Base-by-base conservation (phyloP, 2,113 vertebrate species). In the Pteronura brasiliensis region DNA sequence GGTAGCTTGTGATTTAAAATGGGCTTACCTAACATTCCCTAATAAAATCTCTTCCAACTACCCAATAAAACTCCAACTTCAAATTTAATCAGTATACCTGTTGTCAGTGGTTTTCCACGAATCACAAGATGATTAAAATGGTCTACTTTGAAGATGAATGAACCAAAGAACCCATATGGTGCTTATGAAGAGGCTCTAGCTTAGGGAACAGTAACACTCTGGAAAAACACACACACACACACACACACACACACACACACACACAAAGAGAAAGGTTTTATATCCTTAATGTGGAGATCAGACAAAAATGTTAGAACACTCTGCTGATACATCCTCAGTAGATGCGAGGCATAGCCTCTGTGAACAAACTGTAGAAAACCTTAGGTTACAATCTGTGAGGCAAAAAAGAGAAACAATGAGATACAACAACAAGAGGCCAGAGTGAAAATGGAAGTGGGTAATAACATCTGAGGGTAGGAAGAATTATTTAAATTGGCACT, bases 1-100 rank as follows among this genome's bases (percentile, higher is more conserved):
- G 57, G 4, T 63, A 85, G 69, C 31, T 89, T 93, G 31, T 83
- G 47, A 83, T 95, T 69, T 80, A 86, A 97, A 97, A 77, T n/a
- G 13, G 1, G 2, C 6, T 80, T 67, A 44, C 13, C 5, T 47
- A 88, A 72, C 27, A 95, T 13, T 15, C 57, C 39, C 77, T 84
- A 84, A 76, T 88, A 82, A 93, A 65, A 84, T 25, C 6, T 79
- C 15, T 72, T 85, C 13, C 2, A 90, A 88, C 20, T 31, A 93
- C 15, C 8, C 29, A 83, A 21, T 85, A 76, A 92, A 92, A 84
- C 81, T 18, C 42, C 4, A 52, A 42, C 36, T 83, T 21, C 57
- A 57, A 82, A 96, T 81, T 63, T 31, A 72, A 6, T 89, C 42
- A 92, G 7, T 59, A 79, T 49, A 67, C 29, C 47, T 88, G 31